A percentile compares a stretch with the other conserved stretches of the same genome.
phyloP scores from a whole-genome alignment of 1,140 invertebrate genomes.

The Drosophila tani region DNA sequence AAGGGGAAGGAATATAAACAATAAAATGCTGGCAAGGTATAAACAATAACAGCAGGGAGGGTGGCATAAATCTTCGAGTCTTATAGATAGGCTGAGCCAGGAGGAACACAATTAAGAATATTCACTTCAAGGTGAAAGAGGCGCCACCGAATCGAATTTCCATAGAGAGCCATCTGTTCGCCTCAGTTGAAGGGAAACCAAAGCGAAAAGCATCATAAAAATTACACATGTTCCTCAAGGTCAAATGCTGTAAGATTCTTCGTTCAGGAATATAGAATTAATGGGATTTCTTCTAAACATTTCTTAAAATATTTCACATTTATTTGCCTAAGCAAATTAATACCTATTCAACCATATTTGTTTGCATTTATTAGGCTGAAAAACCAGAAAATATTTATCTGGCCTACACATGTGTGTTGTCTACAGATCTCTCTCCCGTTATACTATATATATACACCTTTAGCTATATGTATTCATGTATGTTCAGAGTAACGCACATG shows the following conservation, averaged over 20 bases:
- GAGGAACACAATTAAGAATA: constrained; percentile 16
- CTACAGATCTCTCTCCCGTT: background rate
- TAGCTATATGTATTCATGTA: constrained; percentile 14
- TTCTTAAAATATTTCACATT: background rate
- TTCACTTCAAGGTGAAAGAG: constrained; percentile 37
- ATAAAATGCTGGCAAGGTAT: constrained; percentile 21
- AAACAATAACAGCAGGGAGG: constrained; percentile 32
- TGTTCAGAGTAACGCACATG: constrained; percentile 49
- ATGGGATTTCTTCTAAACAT: background rate
- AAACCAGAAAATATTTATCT: background rate
- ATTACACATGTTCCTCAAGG: constrained; percentile 41
- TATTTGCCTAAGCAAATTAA: background rate
- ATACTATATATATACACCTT: background rate
- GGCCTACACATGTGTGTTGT: constrained; percentile 2
- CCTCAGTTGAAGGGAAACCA: constrained; percentile 5
- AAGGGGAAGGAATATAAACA: constrained; percentile 24
- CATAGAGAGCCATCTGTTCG: constrained; percentile 18
- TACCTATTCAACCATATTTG: background rate
- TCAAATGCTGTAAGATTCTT: background rate
- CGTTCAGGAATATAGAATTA: background rate
- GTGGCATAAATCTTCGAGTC: constrained; percentile 23
- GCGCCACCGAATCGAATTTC: constrained; percentile 26
- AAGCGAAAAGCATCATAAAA: constrained; percentile 10
- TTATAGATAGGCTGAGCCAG: background rate
- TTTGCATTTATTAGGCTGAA: background rate